Percentiles rank a stretch among this genome's conserved stretches.
Evolutionary conservation across 1,140 invertebrate genomes (phyloP).

Genomic region (Drosophila ogumai): DNA sequence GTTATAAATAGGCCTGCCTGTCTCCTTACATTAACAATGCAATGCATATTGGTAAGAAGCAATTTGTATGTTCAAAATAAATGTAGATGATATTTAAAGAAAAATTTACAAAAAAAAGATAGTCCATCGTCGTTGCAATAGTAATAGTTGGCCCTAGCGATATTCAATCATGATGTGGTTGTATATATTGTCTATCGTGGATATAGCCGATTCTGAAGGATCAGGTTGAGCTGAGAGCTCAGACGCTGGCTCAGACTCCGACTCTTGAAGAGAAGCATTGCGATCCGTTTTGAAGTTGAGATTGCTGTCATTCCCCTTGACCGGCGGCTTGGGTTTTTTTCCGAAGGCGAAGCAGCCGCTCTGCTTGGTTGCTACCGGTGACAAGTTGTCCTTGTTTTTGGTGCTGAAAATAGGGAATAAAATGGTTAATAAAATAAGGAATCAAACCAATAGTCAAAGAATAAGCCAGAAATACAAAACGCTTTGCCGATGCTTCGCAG

Average conservation of each 20-base stretch:
- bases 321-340: constrained; percentile 61
- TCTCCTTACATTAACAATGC: not conserved
- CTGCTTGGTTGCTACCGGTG: constrained; percentile 79
- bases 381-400: constrained; percentile 75
- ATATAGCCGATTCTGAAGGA: constrained; percentile 35
- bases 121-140: not conserved
- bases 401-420: constrained; percentile 40
- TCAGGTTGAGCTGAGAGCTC: not conserved
- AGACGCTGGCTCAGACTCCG: not conserved
- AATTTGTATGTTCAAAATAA: not conserved
- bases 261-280: not conserved
- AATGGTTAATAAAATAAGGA: too few relatives aligned
- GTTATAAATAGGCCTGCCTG: not conserved
- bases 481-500: too few relatives aligned
- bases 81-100: not conserved
- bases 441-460: too few relatives aligned
- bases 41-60: not conserved
- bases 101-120: not conserved
- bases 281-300: constrained; percentile 1
- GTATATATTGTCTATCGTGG: constrained; percentile 71
- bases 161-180: constrained; percentile 62
- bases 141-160: not conserved
- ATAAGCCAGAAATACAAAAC: too few relatives aligned
- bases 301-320: constrained; percentile 25
- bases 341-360: constrained; percentile 77